Base-by-base conservation (phyloP, 2,888 invertebrate genomes). In the Nesidiocoris tenuis region DNA sequence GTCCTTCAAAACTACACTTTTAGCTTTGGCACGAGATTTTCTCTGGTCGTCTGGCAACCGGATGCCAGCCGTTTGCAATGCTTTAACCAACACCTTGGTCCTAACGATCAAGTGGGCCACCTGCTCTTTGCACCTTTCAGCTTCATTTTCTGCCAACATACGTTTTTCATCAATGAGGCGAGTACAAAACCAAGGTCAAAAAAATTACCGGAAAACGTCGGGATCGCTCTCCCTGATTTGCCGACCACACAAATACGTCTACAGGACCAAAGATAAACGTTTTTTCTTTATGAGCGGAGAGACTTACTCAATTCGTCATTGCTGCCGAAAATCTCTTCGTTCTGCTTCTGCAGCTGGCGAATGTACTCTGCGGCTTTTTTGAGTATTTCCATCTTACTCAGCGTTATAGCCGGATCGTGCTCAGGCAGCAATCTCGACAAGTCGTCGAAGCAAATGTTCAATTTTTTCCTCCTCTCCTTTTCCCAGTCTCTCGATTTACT, bases 401-500 rank as follows among this genome's bases (percentile, higher is more conserved):
- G 71, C 3, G 79, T 76, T 1, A 79, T 67, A 1, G 80, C 78
- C 1, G 82, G 80, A 78, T 83, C 83, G 78, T 83, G 82, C 71
- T 82, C 81, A n/a, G 84, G 84, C 19, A 84, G 79, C 18, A 83
- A 79, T 74, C 81, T 81, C 24, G 81, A 82, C 68, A 84, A 80
- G 70, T 83, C 81, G 64, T 81, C 81, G 79, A 84, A 84, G 17
- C 81, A 81, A 61, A 80, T 80, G 61, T 83, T 83, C 17, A 83
- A 79, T 59, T 81, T 79, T 61, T 82, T 81, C 70, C 83, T 77
- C 3, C 83, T 77, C 25, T 81, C 81, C 76, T 81, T 81, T 76
- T 83, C 83, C 80, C 82, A 83, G 39, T 79, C 76, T 65, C 80
- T 72, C 63, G 79, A 79, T 79, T 81, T 80, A 23, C 81, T 81